phyloP scores from a whole-genome alignment of 2,113 vertebrate species.

The Peromyscus polionotus region DNA sequence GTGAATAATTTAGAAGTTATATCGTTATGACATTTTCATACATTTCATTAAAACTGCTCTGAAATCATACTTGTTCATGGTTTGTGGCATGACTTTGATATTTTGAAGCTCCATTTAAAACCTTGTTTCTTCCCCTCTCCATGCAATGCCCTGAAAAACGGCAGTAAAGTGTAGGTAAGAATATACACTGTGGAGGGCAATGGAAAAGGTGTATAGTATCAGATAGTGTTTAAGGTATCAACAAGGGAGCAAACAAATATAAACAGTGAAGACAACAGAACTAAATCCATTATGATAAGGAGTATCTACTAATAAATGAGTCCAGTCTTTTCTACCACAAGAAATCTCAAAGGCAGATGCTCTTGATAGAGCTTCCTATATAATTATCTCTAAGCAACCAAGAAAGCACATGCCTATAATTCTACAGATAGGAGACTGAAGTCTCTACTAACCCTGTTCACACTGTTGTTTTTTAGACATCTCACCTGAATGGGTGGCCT shows the following conservation, averaged over 20 bases:
- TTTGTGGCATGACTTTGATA: neutral
- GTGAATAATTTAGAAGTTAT: slow-evolving; percentile 34
- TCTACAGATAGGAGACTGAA: neutral
- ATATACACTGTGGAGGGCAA: neutral
- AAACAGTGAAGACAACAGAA: slow-evolving; percentile 34
- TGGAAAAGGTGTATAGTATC: neutral
- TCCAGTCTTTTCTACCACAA: neutral
- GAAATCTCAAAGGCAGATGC: slow-evolving; percentile 33
- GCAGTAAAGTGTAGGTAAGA: neutral
- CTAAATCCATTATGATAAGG: neutral
- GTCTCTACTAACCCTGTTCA: neutral
- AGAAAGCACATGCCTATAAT: neutral
- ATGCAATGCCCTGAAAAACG: neutral
- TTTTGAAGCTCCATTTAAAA: slow-evolving; percentile 22
- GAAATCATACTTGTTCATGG: neutral
- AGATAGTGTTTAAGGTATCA: neutral
- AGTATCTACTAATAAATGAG: slow-evolving; percentile 27
- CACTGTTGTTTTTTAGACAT: neutral
- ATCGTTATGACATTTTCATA: neutral
- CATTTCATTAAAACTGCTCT: slow-evolving; percentile 18
- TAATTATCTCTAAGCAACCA: slow-evolving; percentile 27
- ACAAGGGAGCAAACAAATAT: neutral
- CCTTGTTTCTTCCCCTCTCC: neutral
- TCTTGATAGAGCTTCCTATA: neutral
- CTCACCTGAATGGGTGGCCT: slow-evolving; percentile 98